Evolutionary conservation across 1,140 invertebrate species (phyloP).

Genomic region (Zaprionus lachaisei): DNA sequence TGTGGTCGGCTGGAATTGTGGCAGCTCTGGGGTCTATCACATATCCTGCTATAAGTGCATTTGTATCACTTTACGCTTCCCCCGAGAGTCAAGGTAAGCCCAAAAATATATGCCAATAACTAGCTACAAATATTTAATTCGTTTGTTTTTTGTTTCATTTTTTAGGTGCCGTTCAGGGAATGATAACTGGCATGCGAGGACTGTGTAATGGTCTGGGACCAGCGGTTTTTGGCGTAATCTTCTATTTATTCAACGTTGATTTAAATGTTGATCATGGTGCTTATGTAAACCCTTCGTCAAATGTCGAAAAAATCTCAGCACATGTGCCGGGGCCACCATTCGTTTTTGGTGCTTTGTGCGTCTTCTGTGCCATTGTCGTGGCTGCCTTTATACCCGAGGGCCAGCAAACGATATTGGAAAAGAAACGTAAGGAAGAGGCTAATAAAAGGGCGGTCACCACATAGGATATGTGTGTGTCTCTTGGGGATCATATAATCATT

Average conservation of each 20-base stretch:
- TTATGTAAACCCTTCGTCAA: constrained; percentile 69
- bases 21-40: constrained; percentile 97
- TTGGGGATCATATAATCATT: constrained; percentile 1
- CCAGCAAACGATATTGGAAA: constrained; percentile 85
- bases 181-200: constrained; percentile 98
- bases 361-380: constrained; percentile 96
- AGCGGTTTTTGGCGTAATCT: constrained; percentile 98
- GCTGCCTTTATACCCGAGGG: constrained; percentile 95
- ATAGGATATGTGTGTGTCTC: constrained; percentile 10
- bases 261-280: constrained; percentile 89
- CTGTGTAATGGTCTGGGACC: constrained; percentile 97
- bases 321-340: constrained; percentile 99
- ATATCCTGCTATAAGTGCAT: constrained; percentile 99
- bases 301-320: constrained; percentile 85
- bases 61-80: constrained; percentile 98
- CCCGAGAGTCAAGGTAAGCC: constrained; percentile 96
- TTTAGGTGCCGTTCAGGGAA: constrained; percentile 96
- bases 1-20: constrained; percentile 98
- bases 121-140: not conserved
- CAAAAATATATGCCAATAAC: not conserved
- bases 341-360: constrained; percentile 98
- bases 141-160: not conserved
- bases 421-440: constrained; percentile 74
- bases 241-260: constrained; percentile 99
- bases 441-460: constrained; percentile 9